A percentile compares a stretch with the other conserved stretches of the same genome.
Evolutionary conservation across 1,140 invertebrate genomes (phyloP).

Genomic region (Parapsyche elsis): DNA sequence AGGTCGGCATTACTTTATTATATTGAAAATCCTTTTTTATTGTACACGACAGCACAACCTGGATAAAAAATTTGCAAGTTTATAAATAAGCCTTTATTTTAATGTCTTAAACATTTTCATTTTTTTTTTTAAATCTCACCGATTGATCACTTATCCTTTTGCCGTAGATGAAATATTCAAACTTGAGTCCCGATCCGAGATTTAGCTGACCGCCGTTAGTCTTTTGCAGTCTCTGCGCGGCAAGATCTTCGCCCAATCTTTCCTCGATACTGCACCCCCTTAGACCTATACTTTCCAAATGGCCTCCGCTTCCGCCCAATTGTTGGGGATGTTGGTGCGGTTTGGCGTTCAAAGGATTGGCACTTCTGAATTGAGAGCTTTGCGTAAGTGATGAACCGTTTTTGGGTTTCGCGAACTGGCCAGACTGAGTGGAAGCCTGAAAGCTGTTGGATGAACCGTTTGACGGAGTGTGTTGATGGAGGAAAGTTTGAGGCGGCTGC

Average conservation of each 20-base stretch:
- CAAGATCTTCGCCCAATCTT: conserved; percentile 54
- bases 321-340: conserved; percentile 28
- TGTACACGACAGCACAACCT: conserved; percentile 94
- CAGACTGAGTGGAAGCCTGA: conserved; percentile 13
- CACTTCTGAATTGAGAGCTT: conserved; percentile 41
- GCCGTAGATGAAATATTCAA: conserved; percentile 92
- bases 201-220: conserved; percentile 19
- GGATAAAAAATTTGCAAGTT: conserved; percentile 52
- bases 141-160: conserved; percentile 91
- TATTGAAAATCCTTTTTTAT: conserved; percentile 97
- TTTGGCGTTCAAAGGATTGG: conserved; percentile 38
- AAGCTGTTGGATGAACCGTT: conserved; percentile 40
- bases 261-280: conserved; percentile 37
- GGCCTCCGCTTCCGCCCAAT: conserved; percentile 50
- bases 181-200: conserved; percentile 62
- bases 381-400: conserved; percentile 37
- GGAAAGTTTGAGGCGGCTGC: conserved; percentile 15
- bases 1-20: conserved; percentile 97
- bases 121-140: conserved; percentile 73
- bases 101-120: background rate
- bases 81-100: background rate
- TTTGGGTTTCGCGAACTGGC: conserved; percentile 4
- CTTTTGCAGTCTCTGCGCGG: conserved; percentile 20
- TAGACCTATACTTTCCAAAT: conserved; percentile 46
- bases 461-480: conserved; percentile 31